Conservation (phyloP, 1,140 invertebrate species). For the Drosophila rhopaloa region DNA sequence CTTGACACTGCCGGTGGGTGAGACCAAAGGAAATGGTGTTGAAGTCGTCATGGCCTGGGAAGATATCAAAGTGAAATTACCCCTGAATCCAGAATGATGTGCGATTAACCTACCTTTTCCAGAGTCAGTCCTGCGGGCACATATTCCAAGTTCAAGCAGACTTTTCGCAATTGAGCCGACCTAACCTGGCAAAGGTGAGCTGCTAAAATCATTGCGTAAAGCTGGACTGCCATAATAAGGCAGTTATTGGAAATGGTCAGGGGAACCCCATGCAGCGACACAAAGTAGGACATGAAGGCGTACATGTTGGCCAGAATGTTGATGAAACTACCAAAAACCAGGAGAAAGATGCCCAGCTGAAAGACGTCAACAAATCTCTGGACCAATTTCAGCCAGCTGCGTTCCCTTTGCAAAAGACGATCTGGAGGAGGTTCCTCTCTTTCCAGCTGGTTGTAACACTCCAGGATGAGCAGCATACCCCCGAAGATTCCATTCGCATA, state of each 20-base stretch:
- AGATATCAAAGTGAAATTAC: too few relatives aligned
- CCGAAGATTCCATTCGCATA: slow-evolving; percentile 66
- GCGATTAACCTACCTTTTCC: slow-evolving; percentile 35
- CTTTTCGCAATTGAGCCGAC: slow-evolving; percentile 17
- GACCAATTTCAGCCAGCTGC: slow-evolving; percentile 26
- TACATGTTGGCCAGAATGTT: slow-evolving; percentile 77
- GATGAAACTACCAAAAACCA: slow-evolving; percentile 63
- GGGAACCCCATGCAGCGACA: slow-evolving; percentile 58
- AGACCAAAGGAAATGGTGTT: slow-evolving; percentile 37
- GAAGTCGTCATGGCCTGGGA: slow-evolving; percentile 34
- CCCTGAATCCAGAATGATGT: too few relatives aligned
- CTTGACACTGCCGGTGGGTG: slow-evolving; percentile 26
- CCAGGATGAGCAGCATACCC: slow-evolving; percentile 52
- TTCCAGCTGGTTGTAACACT: slow-evolving; percentile 34
- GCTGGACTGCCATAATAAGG: slow-evolving; percentile 52
- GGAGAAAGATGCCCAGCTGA: slow-evolving; percentile 63
- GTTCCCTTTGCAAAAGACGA: slow-evolving; percentile 17
- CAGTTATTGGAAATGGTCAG: slow-evolving; percentile 77
- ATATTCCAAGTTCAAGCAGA: slow-evolving; percentile 42
- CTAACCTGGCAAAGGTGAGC: slow-evolving; percentile 62
- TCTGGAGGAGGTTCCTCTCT: neutral
- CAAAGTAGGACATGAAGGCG: slow-evolving; percentile 75
- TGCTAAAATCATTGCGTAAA: slow-evolving; percentile 62
- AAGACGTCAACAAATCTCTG: slow-evolving; percentile 28
- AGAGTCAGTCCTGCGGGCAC: slow-evolving; percentile 19